phyloP scores from a whole-genome alignment of 2,113 vertebrate species.

The Rhombomys opimus region DNA sequence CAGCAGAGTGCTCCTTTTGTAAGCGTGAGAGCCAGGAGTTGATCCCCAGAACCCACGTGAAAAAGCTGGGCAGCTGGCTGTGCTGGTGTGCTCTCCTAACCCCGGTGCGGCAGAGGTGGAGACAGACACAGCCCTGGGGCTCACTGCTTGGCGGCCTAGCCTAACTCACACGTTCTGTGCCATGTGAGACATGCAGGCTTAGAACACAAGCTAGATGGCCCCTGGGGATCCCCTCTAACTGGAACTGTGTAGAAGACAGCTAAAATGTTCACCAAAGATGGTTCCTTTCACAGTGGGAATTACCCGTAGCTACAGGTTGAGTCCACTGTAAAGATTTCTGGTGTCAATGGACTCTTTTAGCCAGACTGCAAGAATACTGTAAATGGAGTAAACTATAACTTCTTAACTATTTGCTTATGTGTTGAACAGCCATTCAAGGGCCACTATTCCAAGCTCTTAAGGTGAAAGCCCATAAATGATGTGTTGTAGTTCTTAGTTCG shows the following conservation, averaged over 20 bases:
- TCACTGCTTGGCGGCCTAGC: neutral
- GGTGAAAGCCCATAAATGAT: neutral
- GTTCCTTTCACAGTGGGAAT: neutral
- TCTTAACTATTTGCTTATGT: neutral
- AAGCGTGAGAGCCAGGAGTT: too few species aligned
- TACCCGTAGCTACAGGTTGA: neutral
- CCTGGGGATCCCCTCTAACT: neutral
- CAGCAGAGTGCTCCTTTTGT: neutral
- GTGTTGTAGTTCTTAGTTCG: neutral
- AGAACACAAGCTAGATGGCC: neutral
- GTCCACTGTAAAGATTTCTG: neutral
- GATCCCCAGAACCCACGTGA: neutral
- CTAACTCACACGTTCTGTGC: neutral
- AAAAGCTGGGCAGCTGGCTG: too few species aligned
- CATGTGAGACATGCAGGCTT: neutral
- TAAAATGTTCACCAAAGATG: neutral
- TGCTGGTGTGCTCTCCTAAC: too few species aligned
- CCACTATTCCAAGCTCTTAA: neutral
- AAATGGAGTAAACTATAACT: neutral
- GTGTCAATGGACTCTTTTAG: neutral
- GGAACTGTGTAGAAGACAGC: neutral
- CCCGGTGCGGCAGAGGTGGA: neutral
- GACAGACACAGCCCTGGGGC: neutral
- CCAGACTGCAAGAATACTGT: neutral
- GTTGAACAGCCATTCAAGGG: rapidly evolving